Conservation (phyloP, 2,888 invertebrate species). For the Cyrtodaria siliqua region DNA sequence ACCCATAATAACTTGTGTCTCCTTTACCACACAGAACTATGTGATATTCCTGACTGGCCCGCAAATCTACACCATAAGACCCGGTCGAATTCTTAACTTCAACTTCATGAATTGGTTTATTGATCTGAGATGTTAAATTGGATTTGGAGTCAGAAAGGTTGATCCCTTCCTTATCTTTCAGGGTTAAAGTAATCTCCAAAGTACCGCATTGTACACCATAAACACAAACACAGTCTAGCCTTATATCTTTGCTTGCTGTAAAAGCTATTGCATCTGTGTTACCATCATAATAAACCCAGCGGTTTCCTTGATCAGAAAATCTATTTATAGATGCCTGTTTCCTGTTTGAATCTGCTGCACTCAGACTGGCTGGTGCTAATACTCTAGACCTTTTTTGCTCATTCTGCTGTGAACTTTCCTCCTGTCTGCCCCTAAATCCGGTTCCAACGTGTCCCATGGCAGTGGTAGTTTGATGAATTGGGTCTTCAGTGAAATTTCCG, state of each 20-base stretch:
- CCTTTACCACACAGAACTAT: slow-evolving; percentile 34
- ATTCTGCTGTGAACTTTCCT: too few relatives aligned
- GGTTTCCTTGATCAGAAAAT: slow-evolving; percentile 32
- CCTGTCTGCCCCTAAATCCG: too few relatives aligned
- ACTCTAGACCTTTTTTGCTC: too few relatives aligned
- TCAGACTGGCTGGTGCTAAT: too few relatives aligned
- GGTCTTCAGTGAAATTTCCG: too few relatives aligned
- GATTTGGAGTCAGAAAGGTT: slow-evolving; percentile 18
- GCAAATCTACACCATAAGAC: slow-evolving; percentile 26
- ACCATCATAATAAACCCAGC: slow-evolving; percentile 47
- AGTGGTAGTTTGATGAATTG: too few relatives aligned
- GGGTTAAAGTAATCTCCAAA: slow-evolving; percentile 15
- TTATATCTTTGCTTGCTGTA: slow-evolving; percentile 24
- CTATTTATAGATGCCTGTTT: slow-evolving; percentile 22
- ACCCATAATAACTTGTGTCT: slow-evolving; percentile 47
- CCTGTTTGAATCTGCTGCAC: too few relatives aligned
- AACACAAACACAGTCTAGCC: slow-evolving; percentile 32
- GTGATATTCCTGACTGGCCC: slow-evolving; percentile 43
- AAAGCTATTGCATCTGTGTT: slow-evolving; percentile 55
- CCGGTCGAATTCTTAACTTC: slow-evolving; percentile 31
- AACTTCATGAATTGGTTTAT: slow-evolving; percentile 29
- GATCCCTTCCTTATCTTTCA: slow-evolving; percentile 16
- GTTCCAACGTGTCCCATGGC: too few relatives aligned
- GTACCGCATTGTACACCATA: slow-evolving; percentile 44
- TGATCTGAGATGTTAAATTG: slow-evolving; percentile 6